Evolutionary conservation across 2,113 vertebrate species (phyloP).

Genomic region (Rhinopithecus roxellana): DNA sequence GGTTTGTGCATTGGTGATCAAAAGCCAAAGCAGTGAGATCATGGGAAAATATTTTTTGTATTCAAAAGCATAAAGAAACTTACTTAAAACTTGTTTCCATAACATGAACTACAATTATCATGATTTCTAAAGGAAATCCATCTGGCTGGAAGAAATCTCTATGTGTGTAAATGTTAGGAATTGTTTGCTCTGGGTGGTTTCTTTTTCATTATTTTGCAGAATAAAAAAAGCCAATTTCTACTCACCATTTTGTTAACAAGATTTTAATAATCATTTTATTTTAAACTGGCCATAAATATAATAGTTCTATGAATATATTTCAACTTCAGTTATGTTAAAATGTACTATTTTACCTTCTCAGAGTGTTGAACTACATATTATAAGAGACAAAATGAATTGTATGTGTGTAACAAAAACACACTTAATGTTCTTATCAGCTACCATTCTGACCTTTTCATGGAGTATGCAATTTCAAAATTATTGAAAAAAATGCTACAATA

Average conservation of each 20-base stretch:
- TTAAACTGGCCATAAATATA: background rate
- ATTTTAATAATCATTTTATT: conserved; percentile 16
- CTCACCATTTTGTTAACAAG: background rate
- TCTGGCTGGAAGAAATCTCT: background rate
- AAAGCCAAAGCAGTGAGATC: background rate
- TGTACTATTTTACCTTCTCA: conserved; percentile 10
- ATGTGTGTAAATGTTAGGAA: background rate
- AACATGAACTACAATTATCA: background rate
- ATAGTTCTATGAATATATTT: background rate
- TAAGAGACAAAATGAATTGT: background rate
- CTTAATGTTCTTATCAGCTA: background rate
- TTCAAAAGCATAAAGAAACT: background rate
- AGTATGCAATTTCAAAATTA: background rate
- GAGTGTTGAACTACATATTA: background rate
- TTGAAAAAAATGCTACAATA: background rate
- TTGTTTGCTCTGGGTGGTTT: background rate
- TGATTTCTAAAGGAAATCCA: background rate
- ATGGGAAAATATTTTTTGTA: background rate
- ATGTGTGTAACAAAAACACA: background rate
- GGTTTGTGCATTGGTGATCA: background rate
- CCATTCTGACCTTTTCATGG: background rate
- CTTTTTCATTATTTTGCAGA: background rate
- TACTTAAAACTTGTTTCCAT: background rate
- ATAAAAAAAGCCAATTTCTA: background rate
- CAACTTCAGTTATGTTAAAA: conserved; percentile 5